Percentiles rank a stretch among this genome's conserved stretches.
Evolutionary conservation across 2,113 vertebrate genomes (phyloP).

Genomic region (Brienomyrus longianalis): DNA sequence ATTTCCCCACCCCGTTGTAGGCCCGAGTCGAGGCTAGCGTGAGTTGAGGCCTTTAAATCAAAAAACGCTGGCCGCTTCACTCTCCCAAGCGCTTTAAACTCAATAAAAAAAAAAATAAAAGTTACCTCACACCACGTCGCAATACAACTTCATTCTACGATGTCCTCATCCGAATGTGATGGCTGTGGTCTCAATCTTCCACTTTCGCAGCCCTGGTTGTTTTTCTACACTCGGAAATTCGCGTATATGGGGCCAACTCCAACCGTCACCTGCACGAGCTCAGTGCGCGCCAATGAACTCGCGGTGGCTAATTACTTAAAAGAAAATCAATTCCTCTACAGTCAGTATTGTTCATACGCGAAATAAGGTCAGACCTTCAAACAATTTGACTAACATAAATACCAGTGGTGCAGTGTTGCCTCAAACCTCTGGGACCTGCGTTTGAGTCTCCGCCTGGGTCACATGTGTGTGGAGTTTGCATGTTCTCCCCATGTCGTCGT

Average conservation of each 20-base stretch:
- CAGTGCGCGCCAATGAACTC: not conserved
- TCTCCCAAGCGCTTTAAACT: not conserved
- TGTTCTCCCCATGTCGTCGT: too few relatives aligned
- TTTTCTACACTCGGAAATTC: not conserved
- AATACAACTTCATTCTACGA: not conserved
- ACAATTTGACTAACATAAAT: not conserved
- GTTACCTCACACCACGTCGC: not conserved
- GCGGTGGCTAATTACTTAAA: not conserved
- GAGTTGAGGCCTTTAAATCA: not conserved
- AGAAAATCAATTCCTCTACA: not conserved
- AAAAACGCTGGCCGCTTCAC: not conserved
- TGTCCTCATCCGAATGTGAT: not conserved
- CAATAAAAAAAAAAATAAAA: not conserved
- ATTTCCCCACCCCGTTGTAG: too few relatives aligned
- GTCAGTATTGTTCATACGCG: not conserved
- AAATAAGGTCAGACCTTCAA: not conserved
- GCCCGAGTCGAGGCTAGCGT: too few relatives aligned
- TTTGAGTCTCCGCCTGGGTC: too few relatives aligned
- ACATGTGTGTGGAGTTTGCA: too few relatives aligned
- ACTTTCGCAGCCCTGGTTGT: not conserved
- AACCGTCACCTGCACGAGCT: not conserved
- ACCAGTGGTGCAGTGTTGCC: too few relatives aligned
- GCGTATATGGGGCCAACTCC: not conserved
- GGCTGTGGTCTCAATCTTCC: not conserved
- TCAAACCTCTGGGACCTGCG: too few relatives aligned